Evolutionary conservation across 2,888 invertebrate species (phyloP), one percentile per base, ranked within the genome.

Genomic region (Drosophila paramelanica): DNA sequence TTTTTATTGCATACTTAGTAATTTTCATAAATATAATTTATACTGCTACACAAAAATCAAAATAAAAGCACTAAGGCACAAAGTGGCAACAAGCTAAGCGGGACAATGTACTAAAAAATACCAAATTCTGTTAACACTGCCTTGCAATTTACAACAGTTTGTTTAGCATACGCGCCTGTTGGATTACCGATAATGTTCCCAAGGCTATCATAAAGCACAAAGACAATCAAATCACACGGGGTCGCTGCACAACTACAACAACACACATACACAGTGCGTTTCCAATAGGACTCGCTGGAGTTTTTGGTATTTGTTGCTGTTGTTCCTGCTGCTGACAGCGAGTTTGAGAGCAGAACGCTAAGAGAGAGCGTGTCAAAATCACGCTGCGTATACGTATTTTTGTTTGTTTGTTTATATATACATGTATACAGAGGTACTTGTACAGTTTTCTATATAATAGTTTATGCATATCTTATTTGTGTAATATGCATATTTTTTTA

Each of bases 331-430:
- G 27, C 27, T 47, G 23, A 33, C 56, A 51, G 38, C 38, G 5
- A 45, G 56, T 23, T 46, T n/a, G 33, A 57, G 51, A 67, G 33
- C 51, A 42, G 20, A 41, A 60, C 67, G 38, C 13, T 36, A 36
- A 36, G 36, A 14, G 45, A 17, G 52, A 69, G 38, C 52, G 23
- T 55, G 14, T 41, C 11, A 53, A 49, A 51, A 36, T 43, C 38
- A 57, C 57, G 41, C 55, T 55, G 62, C 74, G 74, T 74, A 74
- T 74, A 71, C 74, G 71, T 67, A 49, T 53, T 73, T n/a, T 41
- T 38, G 20, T 41, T 39, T 46, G 45, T 58, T 73, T 61, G 56
- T 52, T 67, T 57, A 57, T 61, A 38, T 41, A 43, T 38, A 17
- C n/a, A n/a, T 10, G 13, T 49, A 10, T 49, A 43, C 42, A 33